phyloP scores from a whole-genome alignment of 2,113 vertebrate genomes.

The Oreocharis arfaki region DNA sequence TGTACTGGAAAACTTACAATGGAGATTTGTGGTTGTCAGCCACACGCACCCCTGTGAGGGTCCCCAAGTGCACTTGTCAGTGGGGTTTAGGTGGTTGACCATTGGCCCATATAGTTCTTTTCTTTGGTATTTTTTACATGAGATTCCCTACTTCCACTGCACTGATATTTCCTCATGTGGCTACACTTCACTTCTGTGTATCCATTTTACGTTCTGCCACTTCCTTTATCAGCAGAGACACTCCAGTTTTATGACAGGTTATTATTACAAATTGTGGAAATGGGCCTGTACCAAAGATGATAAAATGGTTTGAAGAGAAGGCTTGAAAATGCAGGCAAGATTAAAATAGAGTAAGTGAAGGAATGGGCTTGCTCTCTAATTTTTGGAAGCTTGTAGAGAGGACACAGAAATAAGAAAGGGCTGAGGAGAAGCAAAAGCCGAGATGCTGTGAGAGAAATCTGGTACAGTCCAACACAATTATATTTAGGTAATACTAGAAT shows the following conservation, averaged over 20 bases:
- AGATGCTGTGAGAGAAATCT: background rate
- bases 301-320: background rate
- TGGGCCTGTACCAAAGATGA: background rate
- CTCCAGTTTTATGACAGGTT: background rate
- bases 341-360: background rate
- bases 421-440: background rate
- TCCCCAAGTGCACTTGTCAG: rapidly evolving
- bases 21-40: background rate
- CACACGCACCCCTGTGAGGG: rapidly evolving
- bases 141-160: background rate
- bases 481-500: background rate
- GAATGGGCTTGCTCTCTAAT: background rate
- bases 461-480: background rate
- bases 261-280: background rate
- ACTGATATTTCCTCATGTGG: background rate
- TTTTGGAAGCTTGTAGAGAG: background rate
- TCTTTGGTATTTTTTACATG: background rate
- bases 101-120: background rate
- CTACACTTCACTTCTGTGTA: background rate
- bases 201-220: background rate
- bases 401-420: background rate
- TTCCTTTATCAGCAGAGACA: background rate
- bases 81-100: background rate
- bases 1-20: background rate
- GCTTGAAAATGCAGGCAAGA: background rate